Percentiles rank a stretch among this genome's conserved stretches.
These are phyloP conservation scores for Pterobdella sp. DNA, from an alignment of 2,888 invertebrate species.

Conservation along the genomic window DNA sequence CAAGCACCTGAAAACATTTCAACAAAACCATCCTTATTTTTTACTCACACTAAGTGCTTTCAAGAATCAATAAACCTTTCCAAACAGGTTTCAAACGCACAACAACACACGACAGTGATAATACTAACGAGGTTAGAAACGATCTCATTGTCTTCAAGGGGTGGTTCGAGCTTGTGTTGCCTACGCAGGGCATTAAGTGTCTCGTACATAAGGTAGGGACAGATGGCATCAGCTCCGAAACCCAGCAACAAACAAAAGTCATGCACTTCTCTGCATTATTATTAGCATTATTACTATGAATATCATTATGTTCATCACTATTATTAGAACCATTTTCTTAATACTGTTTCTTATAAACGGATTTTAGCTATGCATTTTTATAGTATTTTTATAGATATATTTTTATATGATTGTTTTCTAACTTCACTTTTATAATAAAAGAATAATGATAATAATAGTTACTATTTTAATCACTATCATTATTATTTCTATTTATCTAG, in stretches of 20 bases:
- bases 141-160: slow-evolving; percentile 69
- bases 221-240: slow-evolving; percentile 94
- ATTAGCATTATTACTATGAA: no score
- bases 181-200: slow-evolving; percentile 75
- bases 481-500: no score
- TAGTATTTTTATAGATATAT: no score
- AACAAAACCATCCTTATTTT: not conserved
- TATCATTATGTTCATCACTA: not conserved
- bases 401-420: no score
- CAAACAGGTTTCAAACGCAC: not conserved
- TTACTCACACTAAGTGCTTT: not conserved
- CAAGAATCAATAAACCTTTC: not conserved
- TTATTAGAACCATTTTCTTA: not conserved
- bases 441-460: no score
- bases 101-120: not conserved
- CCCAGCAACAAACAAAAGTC: slow-evolving; percentile 90
- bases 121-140: slow-evolving; percentile 57
- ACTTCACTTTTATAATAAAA: no score
- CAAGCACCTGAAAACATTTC: slow-evolving; percentile 63
- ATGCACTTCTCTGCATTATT: slow-evolving; percentile 63
- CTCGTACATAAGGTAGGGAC: slow-evolving; percentile 92
- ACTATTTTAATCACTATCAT: no score
- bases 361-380: no score
- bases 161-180: slow-evolving; percentile 72
- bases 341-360: not conserved